Evolutionary conservation across 1,140 invertebrate species (phyloP).

Genomic region (Brachionus asplanchnoidis): DNA sequence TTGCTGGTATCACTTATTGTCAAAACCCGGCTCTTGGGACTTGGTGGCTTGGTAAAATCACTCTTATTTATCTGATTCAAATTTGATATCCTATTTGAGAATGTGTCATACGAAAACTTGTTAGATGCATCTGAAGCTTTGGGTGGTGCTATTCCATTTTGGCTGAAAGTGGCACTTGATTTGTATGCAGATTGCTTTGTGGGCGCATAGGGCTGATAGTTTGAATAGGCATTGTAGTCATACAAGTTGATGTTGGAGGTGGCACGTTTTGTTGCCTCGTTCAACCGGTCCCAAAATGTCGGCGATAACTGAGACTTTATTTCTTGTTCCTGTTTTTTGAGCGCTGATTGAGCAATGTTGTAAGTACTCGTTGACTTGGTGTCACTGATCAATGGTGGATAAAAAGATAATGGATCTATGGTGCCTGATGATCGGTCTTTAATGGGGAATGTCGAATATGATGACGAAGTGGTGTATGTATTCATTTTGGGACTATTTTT

Average conservation of each 20-base stretch:
- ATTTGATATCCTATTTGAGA: neutral
- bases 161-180: neutral
- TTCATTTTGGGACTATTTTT: constrained; percentile 2
- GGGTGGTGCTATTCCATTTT: neutral
- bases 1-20: neutral
- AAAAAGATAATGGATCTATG: neutral
- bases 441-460: neutral
- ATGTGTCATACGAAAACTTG: neutral
- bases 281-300: constrained; percentile 17
- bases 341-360: neutral
- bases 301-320: constrained; percentile 31
- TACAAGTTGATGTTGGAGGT: neutral
- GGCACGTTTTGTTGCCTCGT: constrained; percentile 22
- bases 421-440: neutral
- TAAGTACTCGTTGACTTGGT: neutral
- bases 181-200: neutral
- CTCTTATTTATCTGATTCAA: neutral
- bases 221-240: constrained; percentile 9
- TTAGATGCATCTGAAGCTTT: neutral
- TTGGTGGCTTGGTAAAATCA: neutral
- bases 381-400: neutral
- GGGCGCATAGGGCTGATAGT: neutral
- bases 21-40: neutral
- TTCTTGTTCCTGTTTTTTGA: constrained; percentile 36
- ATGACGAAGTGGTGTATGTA: neutral